phyloP scores from a whole-genome alignment of 2,113 vertebrate genomes.

The Cyprinodon brontotheroides region DNA sequence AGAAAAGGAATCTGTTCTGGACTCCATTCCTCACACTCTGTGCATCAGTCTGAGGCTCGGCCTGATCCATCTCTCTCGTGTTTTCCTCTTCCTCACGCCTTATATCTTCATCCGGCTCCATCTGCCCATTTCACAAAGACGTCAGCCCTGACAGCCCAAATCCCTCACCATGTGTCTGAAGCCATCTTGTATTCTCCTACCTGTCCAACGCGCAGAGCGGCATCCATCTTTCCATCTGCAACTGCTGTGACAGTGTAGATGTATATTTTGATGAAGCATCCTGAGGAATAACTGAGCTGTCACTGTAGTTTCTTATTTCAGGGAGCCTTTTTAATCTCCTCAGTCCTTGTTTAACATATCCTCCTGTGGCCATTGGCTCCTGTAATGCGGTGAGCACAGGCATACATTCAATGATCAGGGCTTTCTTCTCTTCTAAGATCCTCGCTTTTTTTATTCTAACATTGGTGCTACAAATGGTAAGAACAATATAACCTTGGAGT shows the following conservation, averaged over 20 bases:
- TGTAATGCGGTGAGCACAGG: neutral
- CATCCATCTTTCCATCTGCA: neutral
- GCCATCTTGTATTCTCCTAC: neutral
- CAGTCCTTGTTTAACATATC: neutral
- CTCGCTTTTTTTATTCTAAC: neutral
- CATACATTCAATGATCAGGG: neutral
- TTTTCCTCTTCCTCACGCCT: neutral
- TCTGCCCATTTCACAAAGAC: neutral
- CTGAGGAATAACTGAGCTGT: neutral
- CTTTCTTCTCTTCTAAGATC: neutral
- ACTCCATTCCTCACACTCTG: neutral
- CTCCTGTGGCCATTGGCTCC: neutral
- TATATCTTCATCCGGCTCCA: neutral
- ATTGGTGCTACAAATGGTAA: neutral
- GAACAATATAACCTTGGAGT: neutral
- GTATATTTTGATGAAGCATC: neutral
- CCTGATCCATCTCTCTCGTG: neutral
- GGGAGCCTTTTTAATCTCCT: neutral
- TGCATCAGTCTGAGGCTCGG: neutral
- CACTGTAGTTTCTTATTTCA: neutral
- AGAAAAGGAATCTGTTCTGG: neutral
- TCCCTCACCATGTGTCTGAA: constrained; percentile 2
- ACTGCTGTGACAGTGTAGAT: neutral
- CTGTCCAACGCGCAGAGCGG: neutral
- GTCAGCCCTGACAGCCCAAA: neutral